Evolutionary conservation across 2,113 vertebrate species (phyloP).

Genomic region (Alethe diademata): DNA sequence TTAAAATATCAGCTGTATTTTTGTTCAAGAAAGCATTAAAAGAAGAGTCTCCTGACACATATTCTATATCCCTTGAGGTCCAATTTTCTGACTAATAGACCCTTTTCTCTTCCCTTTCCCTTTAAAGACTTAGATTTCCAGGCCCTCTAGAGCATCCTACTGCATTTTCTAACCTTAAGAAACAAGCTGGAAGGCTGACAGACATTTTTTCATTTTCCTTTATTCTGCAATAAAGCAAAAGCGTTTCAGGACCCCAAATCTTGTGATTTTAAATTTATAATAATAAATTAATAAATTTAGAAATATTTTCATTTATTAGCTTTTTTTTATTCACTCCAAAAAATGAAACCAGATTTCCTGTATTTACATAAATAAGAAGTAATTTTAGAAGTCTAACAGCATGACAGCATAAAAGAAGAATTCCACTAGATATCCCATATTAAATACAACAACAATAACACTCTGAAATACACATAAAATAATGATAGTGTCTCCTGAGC

Average conservation of each 20-base stretch:
- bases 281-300: background rate
- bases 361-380: background rate
- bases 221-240: background rate
- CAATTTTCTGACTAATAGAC: constrained; percentile 2
- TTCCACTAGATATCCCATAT: background rate
- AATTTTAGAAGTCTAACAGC: background rate
- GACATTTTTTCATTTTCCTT: background rate
- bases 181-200: background rate
- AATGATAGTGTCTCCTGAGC: background rate
- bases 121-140: background rate
- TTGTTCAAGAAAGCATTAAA: background rate
- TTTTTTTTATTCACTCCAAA: background rate
- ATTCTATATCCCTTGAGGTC: background rate
- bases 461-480: background rate
- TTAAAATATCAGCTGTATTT: constrained; percentile 29
- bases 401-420: background rate
- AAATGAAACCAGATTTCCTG: background rate
- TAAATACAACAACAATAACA: background rate
- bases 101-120: background rate
- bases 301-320: background rate
- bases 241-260: background rate
- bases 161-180: background rate
- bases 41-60: background rate
- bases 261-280: background rate
- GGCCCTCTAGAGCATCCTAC: background rate